A percentile compares a stretch with the other conserved stretches of the same genome.
Conservation (phyloP, 2,113 vertebrate genomes). For the Psammodynastes pulverulentus region DNA sequence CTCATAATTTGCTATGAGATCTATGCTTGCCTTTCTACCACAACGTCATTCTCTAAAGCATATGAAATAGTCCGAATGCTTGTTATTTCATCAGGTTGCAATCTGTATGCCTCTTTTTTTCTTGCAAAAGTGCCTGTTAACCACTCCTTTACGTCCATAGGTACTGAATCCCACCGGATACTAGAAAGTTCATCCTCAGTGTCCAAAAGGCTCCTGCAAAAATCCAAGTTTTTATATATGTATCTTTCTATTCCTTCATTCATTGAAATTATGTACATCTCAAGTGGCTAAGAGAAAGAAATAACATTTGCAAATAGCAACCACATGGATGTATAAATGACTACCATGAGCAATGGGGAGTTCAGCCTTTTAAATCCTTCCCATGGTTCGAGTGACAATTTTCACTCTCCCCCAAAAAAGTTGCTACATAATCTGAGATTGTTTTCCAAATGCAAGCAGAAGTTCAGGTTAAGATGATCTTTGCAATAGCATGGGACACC, state of each 20-base stretch:
- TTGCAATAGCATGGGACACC: not conserved
- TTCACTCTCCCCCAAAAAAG: not conserved
- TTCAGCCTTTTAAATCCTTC: not conserved
- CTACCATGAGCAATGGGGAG: not conserved
- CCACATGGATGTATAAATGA: not conserved
- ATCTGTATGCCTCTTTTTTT: not conserved
- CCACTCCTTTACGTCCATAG: not conserved
- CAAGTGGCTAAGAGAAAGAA: not conserved
- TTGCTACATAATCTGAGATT: not conserved
- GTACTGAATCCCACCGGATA: not conserved
- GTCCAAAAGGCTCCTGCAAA: conserved; percentile 9
- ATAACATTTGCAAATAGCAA: not conserved
- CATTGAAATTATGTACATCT: not conserved
- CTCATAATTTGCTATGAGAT: too few relatives aligned
- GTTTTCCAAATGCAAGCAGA: not conserved
- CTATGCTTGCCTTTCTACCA: not conserved
- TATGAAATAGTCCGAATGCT: not conserved
- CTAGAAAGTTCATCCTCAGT: not conserved
- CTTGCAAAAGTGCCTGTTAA: not conserved
- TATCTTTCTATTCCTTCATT: not conserved
- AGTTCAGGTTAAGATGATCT: not conserved
- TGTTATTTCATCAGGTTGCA: not conserved
- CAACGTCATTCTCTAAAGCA: not conserved
- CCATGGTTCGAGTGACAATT: not conserved
- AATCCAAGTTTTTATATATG: not conserved